phyloP scores from a whole-genome alignment of 2,888 invertebrate genomes.

The Dasypogon diadema region DNA sequence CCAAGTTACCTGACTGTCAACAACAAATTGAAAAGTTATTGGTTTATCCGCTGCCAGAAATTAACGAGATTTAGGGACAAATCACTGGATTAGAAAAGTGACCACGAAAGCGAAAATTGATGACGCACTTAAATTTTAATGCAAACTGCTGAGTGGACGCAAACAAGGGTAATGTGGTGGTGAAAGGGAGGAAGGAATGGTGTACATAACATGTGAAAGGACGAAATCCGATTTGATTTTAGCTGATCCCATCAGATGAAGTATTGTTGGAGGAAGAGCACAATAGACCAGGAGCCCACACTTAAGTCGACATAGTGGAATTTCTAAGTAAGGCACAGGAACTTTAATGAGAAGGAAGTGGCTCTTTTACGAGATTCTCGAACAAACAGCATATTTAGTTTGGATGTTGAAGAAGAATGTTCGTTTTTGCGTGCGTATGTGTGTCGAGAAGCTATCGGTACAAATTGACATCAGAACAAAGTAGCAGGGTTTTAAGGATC shows the following conservation, averaged over 20 bases:
- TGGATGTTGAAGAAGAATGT: not conserved
- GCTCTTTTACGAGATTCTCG: not conserved
- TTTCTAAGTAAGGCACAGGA: too few species aligned
- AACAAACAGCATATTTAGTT: not conserved
- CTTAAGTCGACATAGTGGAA: too few species aligned
- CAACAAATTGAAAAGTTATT: constrained; percentile 12
- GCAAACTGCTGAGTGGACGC: constrained; percentile 1
- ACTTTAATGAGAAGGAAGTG: not conserved
- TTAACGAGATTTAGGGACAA: constrained; percentile 18
- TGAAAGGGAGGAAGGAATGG: not conserved
- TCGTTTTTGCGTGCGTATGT: constrained; percentile 6
- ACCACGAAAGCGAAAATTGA: constrained; percentile 11
- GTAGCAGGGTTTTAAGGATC: not conserved
- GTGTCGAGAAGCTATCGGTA: not conserved
- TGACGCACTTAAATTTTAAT: constrained; percentile 41
- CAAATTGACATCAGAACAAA: constrained; percentile 10
- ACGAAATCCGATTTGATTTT: constrained; percentile 32
- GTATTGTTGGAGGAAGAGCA: not conserved
- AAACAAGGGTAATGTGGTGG: not conserved
- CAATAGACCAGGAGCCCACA: constrained; percentile 6
- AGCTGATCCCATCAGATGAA: constrained; percentile 21
- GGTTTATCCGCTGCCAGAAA: not conserved
- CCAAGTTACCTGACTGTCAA: constrained; percentile 16
- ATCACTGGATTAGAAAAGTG: constrained; percentile 23
- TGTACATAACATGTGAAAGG: not conserved